Evolutionary conservation across 2,797 vertebrate genomes (phyloP).

Genomic region (Sciurus vulgaris): DNA sequence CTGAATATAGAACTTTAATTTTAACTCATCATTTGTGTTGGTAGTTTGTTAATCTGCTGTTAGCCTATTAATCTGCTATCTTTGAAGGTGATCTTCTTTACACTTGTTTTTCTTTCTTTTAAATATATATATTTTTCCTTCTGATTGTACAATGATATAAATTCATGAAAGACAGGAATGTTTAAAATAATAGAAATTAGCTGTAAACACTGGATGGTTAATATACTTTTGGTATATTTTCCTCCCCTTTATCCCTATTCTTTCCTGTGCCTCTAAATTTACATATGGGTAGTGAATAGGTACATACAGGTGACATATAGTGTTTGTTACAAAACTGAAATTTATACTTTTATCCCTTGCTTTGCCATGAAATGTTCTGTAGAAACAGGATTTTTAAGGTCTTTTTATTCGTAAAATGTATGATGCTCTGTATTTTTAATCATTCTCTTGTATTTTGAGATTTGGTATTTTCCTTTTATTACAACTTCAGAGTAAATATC

Average conservation of each 20-base stretch:
- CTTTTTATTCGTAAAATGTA: neutral
- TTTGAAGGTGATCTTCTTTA: slow-evolving; percentile 34
- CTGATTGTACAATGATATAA: neutral
- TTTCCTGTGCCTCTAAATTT: slow-evolving; percentile 27
- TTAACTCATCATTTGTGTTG: neutral
- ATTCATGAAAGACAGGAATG: neutral
- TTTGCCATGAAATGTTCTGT: slow-evolving; percentile 21
- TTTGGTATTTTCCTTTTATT: slow-evolving; percentile 8
- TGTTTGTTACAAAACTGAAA: neutral
- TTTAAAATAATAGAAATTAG: neutral
- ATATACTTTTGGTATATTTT: slow-evolving; percentile 22
- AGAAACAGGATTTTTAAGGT: neutral
- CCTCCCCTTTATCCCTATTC: neutral
- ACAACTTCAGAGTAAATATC: neutral
- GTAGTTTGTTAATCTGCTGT: neutral
- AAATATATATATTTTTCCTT: slow-evolving; percentile 30
- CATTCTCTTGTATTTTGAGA: slow-evolving; percentile 48
- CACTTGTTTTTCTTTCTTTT: neutral
- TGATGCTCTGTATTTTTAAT: neutral
- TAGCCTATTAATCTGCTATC: neutral
- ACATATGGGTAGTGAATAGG: neutral
- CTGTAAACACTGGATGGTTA: neutral
- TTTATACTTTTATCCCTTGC: neutral
- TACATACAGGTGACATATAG: neutral
- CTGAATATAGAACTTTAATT: slow-evolving; percentile 10